Base-by-base conservation (phyloP, 2,113 vertebrate genomes). In the Phainopepla nitens region DNA sequence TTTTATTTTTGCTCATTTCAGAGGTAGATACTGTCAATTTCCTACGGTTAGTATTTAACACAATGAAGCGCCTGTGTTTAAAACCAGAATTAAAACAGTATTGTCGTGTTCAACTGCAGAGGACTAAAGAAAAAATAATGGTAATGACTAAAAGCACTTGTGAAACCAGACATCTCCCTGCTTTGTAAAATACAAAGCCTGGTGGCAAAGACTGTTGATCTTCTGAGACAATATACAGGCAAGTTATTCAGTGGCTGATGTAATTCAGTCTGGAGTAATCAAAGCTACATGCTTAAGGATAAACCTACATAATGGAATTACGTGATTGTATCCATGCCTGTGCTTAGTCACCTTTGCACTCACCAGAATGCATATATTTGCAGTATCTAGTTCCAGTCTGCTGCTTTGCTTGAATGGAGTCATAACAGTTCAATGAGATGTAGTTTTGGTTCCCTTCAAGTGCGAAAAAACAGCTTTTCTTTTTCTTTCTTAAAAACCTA, bases 261-360 rank as follows among this genome's bases (percentile, higher is more conserved):
- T 96, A 92, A 96, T 68, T 92, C 58, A 62, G 88, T 53, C 94
- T 82, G 90, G 65, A 90, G 90, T 87, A 95, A 90, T 93, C 93
- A 82, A 83, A 96, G 93, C 84, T 90, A 47, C 33, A 25, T 87
- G 65, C 90, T 93, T 83, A 58, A 70, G 85, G 93, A 89, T 90
- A 94, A 95, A 81, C 71, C 94, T 73, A 13, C 90, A 66, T 64
- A 94, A 92, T 90, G 88, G 92, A 80, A 90, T 64, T 53, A 68
- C 2, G 1, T 89, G 94, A 86, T 60, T 41, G 85, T 71, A 51
- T 24, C 92, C 82, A 6, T 82, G 81, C 78, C 85, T 81, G 31
- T 75, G 88, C 94, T 95, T 90, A 94, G 85, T 97, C 93, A 90
- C 79, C 82, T 87, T 20, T 80, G 51, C 79, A 4, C 76, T 86